These are phyloP conservation scores for Zygogramma bicolorata DNA, from an alignment of 2,888 invertebrate genomes.

Conservation along the genomic window DNA sequence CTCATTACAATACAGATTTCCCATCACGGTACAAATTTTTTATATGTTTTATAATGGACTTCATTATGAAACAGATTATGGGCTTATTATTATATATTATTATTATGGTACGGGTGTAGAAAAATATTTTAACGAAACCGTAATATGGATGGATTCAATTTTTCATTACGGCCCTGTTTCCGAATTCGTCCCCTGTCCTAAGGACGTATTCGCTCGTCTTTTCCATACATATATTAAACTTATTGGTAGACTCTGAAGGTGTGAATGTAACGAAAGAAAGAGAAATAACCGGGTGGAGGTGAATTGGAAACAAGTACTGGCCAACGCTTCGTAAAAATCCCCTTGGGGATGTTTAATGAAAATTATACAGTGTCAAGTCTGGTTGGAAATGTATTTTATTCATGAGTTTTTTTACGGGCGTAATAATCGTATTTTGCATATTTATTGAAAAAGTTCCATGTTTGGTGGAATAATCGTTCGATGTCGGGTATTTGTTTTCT, in stretches of 20 bases:
- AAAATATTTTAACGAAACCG: too few species aligned
- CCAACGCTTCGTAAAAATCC: conserved; percentile 22
- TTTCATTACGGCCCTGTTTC: background rate
- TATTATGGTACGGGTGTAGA: too few species aligned
- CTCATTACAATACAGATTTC: too few species aligned
- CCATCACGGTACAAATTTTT: too few species aligned
- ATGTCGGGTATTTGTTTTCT: conserved; percentile 8
- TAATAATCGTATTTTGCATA: conserved; percentile 17
- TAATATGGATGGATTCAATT: too few species aligned
- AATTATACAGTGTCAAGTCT: conserved; percentile 25
- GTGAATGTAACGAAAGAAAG: conserved; percentile 26
- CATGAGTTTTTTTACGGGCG: conserved; percentile 7
- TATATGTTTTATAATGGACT: too few species aligned
- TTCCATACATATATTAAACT: conserved; percentile 14
- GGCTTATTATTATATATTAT: too few species aligned
- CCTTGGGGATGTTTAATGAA: conserved; percentile 19
- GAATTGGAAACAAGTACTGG: conserved; percentile 20
- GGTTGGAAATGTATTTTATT: conserved; percentile 1
- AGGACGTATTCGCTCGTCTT: background rate
- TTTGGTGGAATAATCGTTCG: conserved; percentile 4
- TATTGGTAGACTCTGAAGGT: conserved; percentile 23
- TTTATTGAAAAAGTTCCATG: conserved; percentile 19
- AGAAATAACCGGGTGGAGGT: conserved; percentile 19
- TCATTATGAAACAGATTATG: too few species aligned
- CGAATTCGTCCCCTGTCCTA: background rate